Conservation (phyloP, 1,140 invertebrate species). For the Apocrypta bakeri region DNA sequence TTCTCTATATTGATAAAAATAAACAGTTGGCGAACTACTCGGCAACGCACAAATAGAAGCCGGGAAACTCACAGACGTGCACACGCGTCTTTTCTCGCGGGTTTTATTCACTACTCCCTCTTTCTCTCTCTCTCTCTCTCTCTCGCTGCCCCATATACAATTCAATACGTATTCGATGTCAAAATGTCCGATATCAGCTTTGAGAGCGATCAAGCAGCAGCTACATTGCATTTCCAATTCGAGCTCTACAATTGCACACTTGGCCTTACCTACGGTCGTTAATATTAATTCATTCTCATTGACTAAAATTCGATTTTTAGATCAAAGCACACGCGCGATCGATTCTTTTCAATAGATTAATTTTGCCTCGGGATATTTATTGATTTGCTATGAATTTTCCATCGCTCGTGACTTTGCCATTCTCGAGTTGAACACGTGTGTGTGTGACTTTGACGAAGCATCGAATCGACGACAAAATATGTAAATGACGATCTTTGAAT, state of each 20-base stretch:
- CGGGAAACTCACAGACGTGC: neutral
- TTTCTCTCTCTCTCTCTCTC: neutral
- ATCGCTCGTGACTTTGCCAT: neutral
- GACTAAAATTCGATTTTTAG: neutral
- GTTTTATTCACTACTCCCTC: no score
- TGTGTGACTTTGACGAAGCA: no score
- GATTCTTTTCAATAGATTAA: neutral
- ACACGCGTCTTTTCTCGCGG: no score
- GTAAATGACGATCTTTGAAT: no score
- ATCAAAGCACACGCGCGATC: neutral
- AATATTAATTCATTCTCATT: no score
- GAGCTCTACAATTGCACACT: no score
- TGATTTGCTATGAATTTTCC: neutral
- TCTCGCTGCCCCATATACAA: neutral
- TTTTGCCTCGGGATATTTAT: neutral
- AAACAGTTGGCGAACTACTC: neutral
- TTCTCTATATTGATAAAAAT: slow-evolving; percentile 7
- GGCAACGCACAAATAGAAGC: slow-evolving; percentile 20
- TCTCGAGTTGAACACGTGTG: no score
- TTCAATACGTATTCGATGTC: neutral
- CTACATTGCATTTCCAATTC: no score
- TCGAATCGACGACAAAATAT: no score
- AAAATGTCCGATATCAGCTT: slow-evolving; percentile 6
- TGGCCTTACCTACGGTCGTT: no score
- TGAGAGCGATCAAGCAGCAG: neutral